Percentiles rank a stretch among this genome's conserved stretches.
phyloP scores from a whole-genome alignment of 2,888 invertebrate genomes.

The Octonoba sinensis region DNA sequence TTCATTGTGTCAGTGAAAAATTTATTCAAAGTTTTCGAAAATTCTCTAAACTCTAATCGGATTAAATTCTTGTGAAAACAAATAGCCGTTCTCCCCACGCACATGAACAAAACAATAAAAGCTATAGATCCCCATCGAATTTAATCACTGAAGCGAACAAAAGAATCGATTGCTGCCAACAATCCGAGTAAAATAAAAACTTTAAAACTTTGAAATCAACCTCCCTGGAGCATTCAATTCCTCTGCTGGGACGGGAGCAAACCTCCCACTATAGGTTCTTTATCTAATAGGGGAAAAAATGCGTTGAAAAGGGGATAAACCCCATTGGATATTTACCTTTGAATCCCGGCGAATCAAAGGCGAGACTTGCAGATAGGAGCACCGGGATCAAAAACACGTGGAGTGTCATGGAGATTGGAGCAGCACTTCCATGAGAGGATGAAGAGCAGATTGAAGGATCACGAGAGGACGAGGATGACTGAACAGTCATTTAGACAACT shows the following conservation, averaged over 20 bases:
- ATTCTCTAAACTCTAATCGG: no score
- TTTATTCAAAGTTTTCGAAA: no score
- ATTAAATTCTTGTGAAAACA: no score
- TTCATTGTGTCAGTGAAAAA: no score
- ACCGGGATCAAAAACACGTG: slow-evolving; percentile 45
- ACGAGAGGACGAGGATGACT: slow-evolving; percentile 55
- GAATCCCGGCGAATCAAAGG: slow-evolving; percentile 58
- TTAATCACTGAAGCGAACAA: no score
- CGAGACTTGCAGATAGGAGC: slow-evolving; percentile 21
- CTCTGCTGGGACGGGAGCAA: background rate
- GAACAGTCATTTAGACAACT: slow-evolving; percentile 54
- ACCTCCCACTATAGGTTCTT: slow-evolving; percentile 4
- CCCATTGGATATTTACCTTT: slow-evolving; percentile 61
- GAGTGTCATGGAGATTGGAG: slow-evolving; percentile 48
- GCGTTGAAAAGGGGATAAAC: slow-evolving; percentile 26
- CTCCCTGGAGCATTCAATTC: background rate
- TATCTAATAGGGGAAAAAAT: slow-evolving; percentile 6
- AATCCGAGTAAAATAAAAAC: no score
- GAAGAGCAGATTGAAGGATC: slow-evolving; percentile 42
- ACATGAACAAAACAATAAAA: no score
- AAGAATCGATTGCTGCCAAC: no score
- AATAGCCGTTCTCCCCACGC: no score
- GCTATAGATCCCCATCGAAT: no score
- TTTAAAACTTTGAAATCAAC: no score
- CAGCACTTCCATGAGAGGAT: slow-evolving; percentile 40